Percentiles rank a stretch among this genome's conserved stretches.
Conservation (phyloP, 2,888 invertebrate species). For the Polyommatus iphigenia region DNA sequence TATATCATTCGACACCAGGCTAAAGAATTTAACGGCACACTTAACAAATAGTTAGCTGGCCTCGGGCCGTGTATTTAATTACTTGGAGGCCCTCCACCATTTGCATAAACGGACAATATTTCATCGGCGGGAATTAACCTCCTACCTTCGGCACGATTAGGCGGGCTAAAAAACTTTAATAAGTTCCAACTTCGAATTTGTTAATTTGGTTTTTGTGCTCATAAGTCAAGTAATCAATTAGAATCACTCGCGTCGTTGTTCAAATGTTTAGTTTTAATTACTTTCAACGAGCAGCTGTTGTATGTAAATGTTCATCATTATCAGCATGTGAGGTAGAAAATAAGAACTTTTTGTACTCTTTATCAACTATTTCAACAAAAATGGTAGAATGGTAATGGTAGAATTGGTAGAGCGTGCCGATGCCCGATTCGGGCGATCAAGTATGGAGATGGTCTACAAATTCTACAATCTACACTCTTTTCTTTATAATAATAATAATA, state of each 20-base stretch:
- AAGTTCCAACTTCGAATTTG: constrained; percentile 48
- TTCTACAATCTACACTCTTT: too few species aligned
- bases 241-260: constrained; percentile 55
- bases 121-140: constrained; percentile 76
- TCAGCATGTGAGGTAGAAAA: not conserved
- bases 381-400: too few species aligned
- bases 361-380: too few species aligned
- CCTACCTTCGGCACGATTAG: constrained; percentile 71
- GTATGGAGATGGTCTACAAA: not conserved
- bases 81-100: constrained; percentile 66
- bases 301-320: not conserved
- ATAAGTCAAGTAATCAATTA: constrained; percentile 74
- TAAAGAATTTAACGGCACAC: constrained; percentile 63
- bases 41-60: constrained; percentile 62
- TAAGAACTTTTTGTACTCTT: too few species aligned
- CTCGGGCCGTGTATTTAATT: constrained; percentile 72
- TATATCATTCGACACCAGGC: constrained; percentile 8
- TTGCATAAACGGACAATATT: constrained; percentile 77
- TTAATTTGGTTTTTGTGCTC: constrained; percentile 55
- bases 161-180: constrained; percentile 67
- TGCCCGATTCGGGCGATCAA: too few species aligned
- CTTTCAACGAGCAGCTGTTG: constrained; percentile 5
- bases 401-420: too few species aligned
- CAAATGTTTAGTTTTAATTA: constrained; percentile 32
- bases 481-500: too few species aligned